Percentiles rank a stretch among this genome's conserved stretches.
Conservation (phyloP, 2,113 vertebrate species). For the Oxyruncus cristatus region DNA sequence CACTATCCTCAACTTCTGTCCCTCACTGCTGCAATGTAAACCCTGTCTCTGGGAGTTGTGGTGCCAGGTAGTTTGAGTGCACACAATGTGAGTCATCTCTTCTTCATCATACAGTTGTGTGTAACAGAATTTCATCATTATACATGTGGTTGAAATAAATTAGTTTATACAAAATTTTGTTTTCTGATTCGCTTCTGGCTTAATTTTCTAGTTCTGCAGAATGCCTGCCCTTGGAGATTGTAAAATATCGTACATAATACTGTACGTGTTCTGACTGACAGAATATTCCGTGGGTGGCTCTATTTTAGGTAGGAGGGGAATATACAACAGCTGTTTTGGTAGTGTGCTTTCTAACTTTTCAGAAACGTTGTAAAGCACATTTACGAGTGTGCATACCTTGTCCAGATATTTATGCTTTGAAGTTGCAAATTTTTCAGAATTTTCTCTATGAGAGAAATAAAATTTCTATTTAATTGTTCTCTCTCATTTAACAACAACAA, state of each 20-base stretch:
- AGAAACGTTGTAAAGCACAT: background rate
- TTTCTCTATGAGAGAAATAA: background rate
- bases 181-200: background rate
- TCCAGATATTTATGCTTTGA: background rate
- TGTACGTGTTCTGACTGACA: background rate
- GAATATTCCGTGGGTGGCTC: background rate
- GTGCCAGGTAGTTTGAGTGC: background rate
- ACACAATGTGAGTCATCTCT: background rate
- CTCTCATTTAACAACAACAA: background rate
- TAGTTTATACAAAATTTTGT: background rate
- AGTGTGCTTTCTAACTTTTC: background rate
- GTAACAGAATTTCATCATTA: background rate
- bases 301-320: background rate
- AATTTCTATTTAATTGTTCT: background rate
- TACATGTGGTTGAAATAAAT: background rate
- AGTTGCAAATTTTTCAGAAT: background rate
- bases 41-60: background rate
- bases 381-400: background rate
- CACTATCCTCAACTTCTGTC: background rate
- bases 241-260: background rate
- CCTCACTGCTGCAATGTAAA: background rate
- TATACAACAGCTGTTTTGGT: background rate
- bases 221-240: background rate
- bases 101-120: background rate
- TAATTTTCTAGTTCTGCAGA: background rate